Base-by-base conservation (phyloP, 1,140 invertebrate species). In the Periplaneta americana region DNA sequence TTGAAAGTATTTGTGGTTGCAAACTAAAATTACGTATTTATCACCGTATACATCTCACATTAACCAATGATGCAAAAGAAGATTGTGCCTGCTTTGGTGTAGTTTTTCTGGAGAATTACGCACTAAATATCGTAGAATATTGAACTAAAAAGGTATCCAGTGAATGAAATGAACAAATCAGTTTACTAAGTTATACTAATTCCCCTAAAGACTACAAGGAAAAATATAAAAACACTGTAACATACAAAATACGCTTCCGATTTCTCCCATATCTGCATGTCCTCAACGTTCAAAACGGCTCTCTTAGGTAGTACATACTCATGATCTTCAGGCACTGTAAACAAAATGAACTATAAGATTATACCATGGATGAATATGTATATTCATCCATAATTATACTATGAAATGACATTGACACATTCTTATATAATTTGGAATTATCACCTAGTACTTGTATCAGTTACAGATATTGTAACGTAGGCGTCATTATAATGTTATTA, bases 221-320 rank as follows among this genome's bases (percentile, higher is more conserved):
- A n/a, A n/a, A n/a, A n/a, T n/a, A n/a, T n/a, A n/a, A n/a, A n/a
- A n/a, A n/a, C n/a, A n/a, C 32, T 76, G 32, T 74, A 32, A 83
- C 86, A 88, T 89, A 93, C 94, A 88, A 92, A 91, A 87, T 96
- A 97, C 34, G 96, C 96, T 87, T 95, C 93, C 2, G 96, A 97
- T 85, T 94, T 94, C 85, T 96, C 92, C 96, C 96, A 98, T 81
- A 91, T 88, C 39, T 88, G 87, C 92, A 98, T 94, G 86, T 97
- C 95, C 34, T 88, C 89, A 13, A 92, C 90, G 48, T 87, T 88
- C 88, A 95, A 93, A 8, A 97, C 92, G 75, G 90, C 90, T 87
- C 93, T 95, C 83, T 90, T 90, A 33, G 95, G 95, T 48, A 91
- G 88, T 32, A 91, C 82, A 87, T 92, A 96, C 81, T 91, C 89